Base-by-base conservation (phyloP, 2,888 invertebrate species). In the Drosophila incognita region DNA sequence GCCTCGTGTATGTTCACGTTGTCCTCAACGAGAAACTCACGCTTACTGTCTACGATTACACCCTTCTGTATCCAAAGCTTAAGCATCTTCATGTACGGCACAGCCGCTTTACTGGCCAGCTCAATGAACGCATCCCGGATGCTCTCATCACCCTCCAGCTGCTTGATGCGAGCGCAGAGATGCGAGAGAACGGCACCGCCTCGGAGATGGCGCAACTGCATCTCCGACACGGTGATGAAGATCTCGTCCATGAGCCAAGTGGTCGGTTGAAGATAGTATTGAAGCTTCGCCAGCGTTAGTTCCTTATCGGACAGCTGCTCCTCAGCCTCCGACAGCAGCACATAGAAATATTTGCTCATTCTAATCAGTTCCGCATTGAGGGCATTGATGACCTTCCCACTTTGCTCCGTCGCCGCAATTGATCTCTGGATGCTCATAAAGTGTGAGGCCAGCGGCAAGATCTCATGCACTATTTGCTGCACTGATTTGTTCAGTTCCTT, bases 1-100 rank as follows among this genome's bases (percentile, higher is more conserved):
- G 96, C 96, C 82, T 96, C 96, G 91, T 97, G 96, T 61, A 97
- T 95, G 4, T 96, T 94, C 93, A 97, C 97, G 92, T 98, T 97
- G 91, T 98, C 98, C 93, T 97, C 97, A 27, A 99, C 97, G 91
- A 98, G 95, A 93, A 98, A 98, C 94, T 97, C 94, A 94, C 96
- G 97, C 89, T 97, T 97, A 0, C 98, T 98, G 93, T 99, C 99
- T 62, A 96, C 95, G 82, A 99, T 98, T 53, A 97, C 96, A 61
- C 99, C 99, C 93, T 97, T 96, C 91, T 98, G 98, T 84, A 99
- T 97, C 99, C 99, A 99, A 92, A 97, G 96, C 91, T 98, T 96
- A 62, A 99, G 93, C 90, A 98, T 97, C 88, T 96, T 95, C 95
- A 99, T 97, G 91, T 98, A 99, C 0, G 99, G 99, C 62, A 96